Percentiles rank a stretch among this genome's conserved stretches.
Conservation (phyloP, 1,140 invertebrate species). For the Linepithema humile region DNA sequence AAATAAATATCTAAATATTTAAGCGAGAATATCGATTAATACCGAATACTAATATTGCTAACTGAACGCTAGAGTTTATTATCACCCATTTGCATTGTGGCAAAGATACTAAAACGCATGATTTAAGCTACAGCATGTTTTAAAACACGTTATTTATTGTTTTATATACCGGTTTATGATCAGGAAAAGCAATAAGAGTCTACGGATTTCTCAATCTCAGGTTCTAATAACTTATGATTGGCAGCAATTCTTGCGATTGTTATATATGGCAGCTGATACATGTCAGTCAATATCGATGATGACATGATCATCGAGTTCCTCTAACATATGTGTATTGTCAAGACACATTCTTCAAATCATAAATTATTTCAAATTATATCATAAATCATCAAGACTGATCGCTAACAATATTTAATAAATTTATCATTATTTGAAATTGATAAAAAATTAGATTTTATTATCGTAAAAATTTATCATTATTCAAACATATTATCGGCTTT, state of each 20-base stretch:
- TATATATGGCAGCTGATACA: background rate
- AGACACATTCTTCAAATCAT: background rate
- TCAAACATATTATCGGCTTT: too few species aligned
- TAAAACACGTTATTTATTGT: constrained; percentile 10
- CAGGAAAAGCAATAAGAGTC: constrained; percentile 11
- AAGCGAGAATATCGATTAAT: background rate
- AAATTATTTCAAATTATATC: background rate
- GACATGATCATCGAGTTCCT: background rate
- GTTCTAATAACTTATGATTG: background rate
- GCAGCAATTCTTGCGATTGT: background rate
- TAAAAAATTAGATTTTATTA: too few species aligned
- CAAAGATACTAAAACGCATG: background rate
- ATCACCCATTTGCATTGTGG: background rate
- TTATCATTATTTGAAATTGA: too few species aligned
- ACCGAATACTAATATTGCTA: background rate
- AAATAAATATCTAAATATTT: too few species aligned
- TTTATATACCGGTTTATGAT: constrained; percentile 7
- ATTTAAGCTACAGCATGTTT: constrained; percentile 9
- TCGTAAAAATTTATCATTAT: too few species aligned
- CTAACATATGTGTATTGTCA: background rate
- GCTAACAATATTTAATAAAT: background rate
- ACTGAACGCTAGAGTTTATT: background rate
- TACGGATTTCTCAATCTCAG: background rate
- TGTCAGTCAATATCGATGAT: background rate
- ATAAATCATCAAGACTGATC: background rate